These are phyloP conservation scores for Dipodomys spectabilis DNA, from an alignment of 2,113 vertebrate genomes.

Conservation along the genomic window DNA sequence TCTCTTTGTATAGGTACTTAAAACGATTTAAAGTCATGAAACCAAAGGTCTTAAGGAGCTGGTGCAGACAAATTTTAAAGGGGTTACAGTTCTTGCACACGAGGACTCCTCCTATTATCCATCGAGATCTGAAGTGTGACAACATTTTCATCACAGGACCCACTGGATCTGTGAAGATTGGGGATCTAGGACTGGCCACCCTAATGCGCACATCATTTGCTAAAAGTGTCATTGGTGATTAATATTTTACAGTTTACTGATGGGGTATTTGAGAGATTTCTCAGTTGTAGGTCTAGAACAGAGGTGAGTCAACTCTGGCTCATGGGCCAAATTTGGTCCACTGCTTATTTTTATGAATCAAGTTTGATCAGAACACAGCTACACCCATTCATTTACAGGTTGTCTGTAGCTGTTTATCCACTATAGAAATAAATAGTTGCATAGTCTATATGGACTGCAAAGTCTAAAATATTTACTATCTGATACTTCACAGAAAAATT, in stretches of 20 bases:
- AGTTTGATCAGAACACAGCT: constrained; percentile 40
- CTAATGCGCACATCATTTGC: constrained; percentile 97
- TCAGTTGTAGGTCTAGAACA: constrained; percentile 40
- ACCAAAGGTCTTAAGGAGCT: constrained; percentile 96
- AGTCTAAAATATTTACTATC: constrained; percentile 5
- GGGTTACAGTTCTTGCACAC: constrained; percentile 97
- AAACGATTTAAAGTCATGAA: constrained; percentile 99
- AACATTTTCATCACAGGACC: constrained; percentile 99
- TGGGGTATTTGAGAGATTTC: constrained; percentile 19
- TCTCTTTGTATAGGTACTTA: constrained; percentile 90
- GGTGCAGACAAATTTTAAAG: constrained; percentile 97
- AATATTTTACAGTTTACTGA: constrained; percentile 52
- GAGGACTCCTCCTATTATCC: constrained; percentile 95
- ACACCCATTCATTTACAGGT: background rate
- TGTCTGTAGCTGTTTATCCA: constrained; percentile 17
- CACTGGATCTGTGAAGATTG: constrained; percentile 97
- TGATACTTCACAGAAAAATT: constrained; percentile 27
- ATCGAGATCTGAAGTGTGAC: constrained; percentile 97
- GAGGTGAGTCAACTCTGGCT: constrained; percentile 14
- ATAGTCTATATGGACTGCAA: background rate
- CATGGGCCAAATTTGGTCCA: background rate
- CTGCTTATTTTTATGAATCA: constrained; percentile 32
- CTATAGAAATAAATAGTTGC: constrained; percentile 42
- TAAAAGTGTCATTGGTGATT: constrained; percentile 96
- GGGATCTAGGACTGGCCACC: constrained; percentile 95